phyloP scores from a whole-genome alignment of 2,797 vertebrate genomes.

The Sylvia borin region DNA sequence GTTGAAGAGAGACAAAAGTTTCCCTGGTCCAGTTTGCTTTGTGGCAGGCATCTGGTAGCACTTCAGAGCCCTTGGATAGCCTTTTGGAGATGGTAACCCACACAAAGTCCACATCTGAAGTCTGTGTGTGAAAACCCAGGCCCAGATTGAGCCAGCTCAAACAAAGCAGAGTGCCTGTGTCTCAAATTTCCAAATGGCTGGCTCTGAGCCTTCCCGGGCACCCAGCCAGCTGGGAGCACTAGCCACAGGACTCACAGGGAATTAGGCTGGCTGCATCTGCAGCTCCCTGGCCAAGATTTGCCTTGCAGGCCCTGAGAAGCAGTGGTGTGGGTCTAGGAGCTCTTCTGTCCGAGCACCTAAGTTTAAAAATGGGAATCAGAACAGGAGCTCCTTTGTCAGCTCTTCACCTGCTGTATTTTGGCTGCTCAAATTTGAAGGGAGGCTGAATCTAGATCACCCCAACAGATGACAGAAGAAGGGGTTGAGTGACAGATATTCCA shows the following conservation, averaged over 20 bases:
- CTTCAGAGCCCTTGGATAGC: neutral
- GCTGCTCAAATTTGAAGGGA: neutral
- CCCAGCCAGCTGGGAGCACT: conserved; percentile 8
- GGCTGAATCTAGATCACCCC: neutral
- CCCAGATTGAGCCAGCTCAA: conserved; percentile 6
- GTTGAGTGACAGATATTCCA: neutral
- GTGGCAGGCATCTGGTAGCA: neutral
- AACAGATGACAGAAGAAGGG: neutral
- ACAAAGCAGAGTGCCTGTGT: conserved; percentile 30
- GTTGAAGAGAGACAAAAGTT: neutral
- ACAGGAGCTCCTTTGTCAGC: neutral
- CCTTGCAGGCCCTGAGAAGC: neutral
- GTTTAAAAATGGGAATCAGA: neutral
- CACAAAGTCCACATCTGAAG: neutral
- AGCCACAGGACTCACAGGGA: neutral
- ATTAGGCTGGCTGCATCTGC: neutral
- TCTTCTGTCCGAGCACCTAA: neutral
- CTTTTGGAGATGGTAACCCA: neutral
- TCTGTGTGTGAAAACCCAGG: conserved; percentile 8
- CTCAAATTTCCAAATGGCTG: neutral
- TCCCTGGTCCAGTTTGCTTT: neutral
- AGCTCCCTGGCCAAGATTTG: neutral
- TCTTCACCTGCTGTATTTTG: neutral
- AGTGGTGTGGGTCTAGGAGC: neutral
- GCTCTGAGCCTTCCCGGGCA: neutral